phyloP scores from a whole-genome alignment of 2,113 vertebrate species.

The Orycteropus afer region DNA sequence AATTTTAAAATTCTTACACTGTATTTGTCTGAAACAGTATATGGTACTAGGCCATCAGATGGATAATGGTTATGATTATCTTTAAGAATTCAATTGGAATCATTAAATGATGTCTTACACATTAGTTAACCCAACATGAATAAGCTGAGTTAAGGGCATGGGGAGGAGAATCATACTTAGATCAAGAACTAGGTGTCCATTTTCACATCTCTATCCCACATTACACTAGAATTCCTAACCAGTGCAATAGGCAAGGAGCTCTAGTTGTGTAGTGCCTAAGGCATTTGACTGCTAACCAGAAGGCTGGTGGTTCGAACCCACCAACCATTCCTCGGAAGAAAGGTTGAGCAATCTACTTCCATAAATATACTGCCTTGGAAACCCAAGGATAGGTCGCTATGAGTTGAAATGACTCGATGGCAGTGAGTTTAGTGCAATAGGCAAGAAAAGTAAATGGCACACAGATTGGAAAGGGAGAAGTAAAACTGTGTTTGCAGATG shows the following conservation, averaged over 20 bases:
- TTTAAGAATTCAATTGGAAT: not conserved
- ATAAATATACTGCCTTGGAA: too few relatives aligned
- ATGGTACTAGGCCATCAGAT: not conserved
- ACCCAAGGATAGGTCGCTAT: too few relatives aligned
- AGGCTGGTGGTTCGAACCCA: too few relatives aligned
- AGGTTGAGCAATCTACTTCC: too few relatives aligned
- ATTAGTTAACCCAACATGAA: not conserved
- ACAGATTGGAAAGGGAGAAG: not conserved
- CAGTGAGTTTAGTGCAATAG: too few relatives aligned
- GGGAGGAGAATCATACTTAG: not conserved
- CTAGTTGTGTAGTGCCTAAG: too few relatives aligned
- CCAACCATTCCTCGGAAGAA: too few relatives aligned
- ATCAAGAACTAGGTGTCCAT: not conserved
- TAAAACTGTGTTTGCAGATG: not conserved
- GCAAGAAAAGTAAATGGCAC: too few relatives aligned
- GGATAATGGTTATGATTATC: not conserved
- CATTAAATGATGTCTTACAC: not conserved
- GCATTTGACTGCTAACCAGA: too few relatives aligned
- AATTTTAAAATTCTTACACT: not conserved
- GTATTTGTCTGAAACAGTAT: not conserved
- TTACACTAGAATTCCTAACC: too few relatives aligned
- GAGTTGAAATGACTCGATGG: too few relatives aligned
- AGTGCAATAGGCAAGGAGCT: too few relatives aligned
- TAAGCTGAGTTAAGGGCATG: not conserved
- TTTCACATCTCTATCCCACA: not conserved